Base-by-base conservation (phyloP, 2,797 vertebrate species). In the Mus spretus region DNA sequence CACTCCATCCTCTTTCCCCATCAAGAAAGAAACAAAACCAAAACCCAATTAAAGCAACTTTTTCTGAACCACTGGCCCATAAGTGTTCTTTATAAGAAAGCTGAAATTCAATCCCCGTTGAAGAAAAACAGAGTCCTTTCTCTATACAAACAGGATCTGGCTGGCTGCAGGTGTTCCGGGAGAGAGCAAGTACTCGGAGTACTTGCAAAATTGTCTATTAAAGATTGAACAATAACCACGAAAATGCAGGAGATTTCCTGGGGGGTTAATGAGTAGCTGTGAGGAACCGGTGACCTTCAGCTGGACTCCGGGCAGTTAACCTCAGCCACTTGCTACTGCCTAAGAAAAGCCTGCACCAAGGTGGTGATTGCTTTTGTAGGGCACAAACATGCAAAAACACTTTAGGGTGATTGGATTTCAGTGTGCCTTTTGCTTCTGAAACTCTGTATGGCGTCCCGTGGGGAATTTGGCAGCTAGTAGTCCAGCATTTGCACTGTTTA, bases 371-470 rank as follows among this genome's bases (percentile, higher is more conserved):
- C 77, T 94, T 90, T 89, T 97, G 91, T 93, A 77, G 93, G 55
- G 75, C 12, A 55, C 40, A 83, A 85, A 40, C 94, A 80, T 47
- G 44, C 3, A 89, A 86, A 85, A 94, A 53, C 40, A 77, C 80
- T 95, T 92, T 61, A 0, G 44, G 65, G 14, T 82, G 93, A 97
- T 97, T 97, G 91, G 65, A 85, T 89, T 95, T 95, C 96, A 85
- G 31, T 75, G 80, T 92, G 79, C 95, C 96, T 93, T 97, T 97
- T 96, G 80, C 92, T 97, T 96, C 85, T 93, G 70, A 97, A 95
- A 96, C 75, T 44, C 94, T 40, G 5, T 15, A 67, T 8, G 50
- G 82, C 7, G 4, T 40, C 17, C 0, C n/a, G 79, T 12, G 24
- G 90, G 28, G 89, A 90, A 19, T 90, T 96, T 53, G 55, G 80